These are phyloP conservation scores for Malthinus seriepunctatus DNA, from an alignment of 2,888 invertebrate genomes.

Conservation along the genomic window DNA sequence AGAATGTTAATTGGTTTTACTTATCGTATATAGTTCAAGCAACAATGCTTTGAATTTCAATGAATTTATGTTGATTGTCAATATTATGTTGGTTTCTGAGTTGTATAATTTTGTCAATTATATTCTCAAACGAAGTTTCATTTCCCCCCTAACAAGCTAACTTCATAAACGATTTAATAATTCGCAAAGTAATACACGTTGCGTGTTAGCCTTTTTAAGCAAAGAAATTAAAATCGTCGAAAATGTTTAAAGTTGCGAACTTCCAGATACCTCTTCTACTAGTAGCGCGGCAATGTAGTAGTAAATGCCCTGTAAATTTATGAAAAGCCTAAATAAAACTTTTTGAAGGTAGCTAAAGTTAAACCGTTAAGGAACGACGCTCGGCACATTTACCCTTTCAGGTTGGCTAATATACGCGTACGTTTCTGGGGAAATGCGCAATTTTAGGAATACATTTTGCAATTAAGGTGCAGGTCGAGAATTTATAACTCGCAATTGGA, in stretches of 20 bases:
- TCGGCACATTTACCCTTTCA: constrained; percentile 23
- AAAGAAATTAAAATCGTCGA: neutral
- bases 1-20: too few species aligned
- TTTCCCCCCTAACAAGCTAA: too few species aligned
- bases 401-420: constrained; percentile 36
- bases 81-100: too few species aligned
- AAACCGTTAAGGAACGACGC: constrained; percentile 36
- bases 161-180: too few species aligned
- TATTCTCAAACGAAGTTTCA: too few species aligned
- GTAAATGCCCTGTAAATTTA: constrained; percentile 16
- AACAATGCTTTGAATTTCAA: too few species aligned
- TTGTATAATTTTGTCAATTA: too few species aligned
- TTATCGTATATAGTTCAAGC: too few species aligned
- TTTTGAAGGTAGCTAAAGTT: constrained; percentile 32
- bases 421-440: constrained; percentile 38
- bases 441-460: constrained; percentile 45
- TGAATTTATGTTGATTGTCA: too few species aligned
- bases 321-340: constrained; percentile 17
- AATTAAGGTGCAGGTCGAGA: constrained; percentile 46
- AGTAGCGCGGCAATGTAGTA: neutral
- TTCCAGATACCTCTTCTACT: neutral
- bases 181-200: too few species aligned
- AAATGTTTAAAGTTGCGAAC: constrained; percentile 3
- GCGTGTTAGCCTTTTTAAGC: too few species aligned
- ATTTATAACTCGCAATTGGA: constrained; percentile 44